A percentile compares a stretch with the other conserved stretches of the same genome.
Evolutionary conservation across 2,797 vertebrate genomes (phyloP).

Genomic region (Megaceryle alcyon): DNA sequence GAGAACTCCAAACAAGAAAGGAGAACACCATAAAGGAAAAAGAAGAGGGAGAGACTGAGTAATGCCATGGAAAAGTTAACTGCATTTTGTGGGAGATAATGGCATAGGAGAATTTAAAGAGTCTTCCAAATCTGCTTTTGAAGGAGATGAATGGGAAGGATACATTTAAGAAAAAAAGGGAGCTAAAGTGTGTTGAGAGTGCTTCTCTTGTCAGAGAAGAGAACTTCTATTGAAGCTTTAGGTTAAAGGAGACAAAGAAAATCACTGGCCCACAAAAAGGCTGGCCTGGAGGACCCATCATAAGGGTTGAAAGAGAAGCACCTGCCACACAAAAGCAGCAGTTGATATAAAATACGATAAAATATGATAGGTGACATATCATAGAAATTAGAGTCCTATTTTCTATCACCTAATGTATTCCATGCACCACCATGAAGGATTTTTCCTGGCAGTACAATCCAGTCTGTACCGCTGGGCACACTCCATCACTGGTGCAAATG

Average conservation of each 20-base stretch:
- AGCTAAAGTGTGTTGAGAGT: neutral
- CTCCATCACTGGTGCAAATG: slow-evolving; percentile 34
- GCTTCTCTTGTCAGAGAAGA: neutral
- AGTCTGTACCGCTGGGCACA: neutral
- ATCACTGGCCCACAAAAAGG: slow-evolving; percentile 11
- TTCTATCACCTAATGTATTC: slow-evolving; percentile 59
- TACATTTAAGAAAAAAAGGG: neutral
- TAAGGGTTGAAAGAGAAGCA: slow-evolving; percentile 22
- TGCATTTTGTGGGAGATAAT: neutral
- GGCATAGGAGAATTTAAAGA: neutral
- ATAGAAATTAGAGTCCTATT: slow-evolving; percentile 51
- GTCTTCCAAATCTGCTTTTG: neutral
- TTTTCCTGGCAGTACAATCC: slow-evolving; percentile 36
- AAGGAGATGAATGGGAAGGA: neutral
- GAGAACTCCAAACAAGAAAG: neutral
- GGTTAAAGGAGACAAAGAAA: slow-evolving; percentile 12
- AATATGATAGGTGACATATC: neutral
- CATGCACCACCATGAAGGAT: slow-evolving; percentile 39
- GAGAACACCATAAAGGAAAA: neutral
- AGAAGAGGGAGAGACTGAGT: neutral
- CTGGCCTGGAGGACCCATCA: neutral
- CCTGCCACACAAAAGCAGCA: neutral
- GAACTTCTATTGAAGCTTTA: neutral
- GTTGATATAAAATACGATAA: slow-evolving; percentile 43
- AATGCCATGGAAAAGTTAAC: neutral